Evolutionary conservation across 1,140 invertebrate genomes (phyloP), one percentile per base, ranked within the genome.

Genomic region (Scaptomyza pallida): DNA sequence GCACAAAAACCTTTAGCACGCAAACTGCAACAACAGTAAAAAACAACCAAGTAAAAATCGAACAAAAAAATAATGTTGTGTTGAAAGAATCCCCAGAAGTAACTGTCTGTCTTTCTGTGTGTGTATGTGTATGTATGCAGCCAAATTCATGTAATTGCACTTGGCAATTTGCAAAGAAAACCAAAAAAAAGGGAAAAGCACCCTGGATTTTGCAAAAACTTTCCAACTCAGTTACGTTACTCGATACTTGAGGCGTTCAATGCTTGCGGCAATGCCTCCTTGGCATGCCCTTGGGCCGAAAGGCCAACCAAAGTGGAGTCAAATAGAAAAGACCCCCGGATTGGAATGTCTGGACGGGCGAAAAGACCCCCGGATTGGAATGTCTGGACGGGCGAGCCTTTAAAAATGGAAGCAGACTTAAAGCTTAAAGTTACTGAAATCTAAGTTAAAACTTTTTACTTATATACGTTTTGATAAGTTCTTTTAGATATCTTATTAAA

Each of bases 61-160:
- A 4, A 26, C 5, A 26, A 50, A 30, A 55, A 52, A 2, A 43
- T 43, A 37, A 50, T 35, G 16, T 64, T 64, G 60, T 57, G 60
- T 71, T 45, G 51, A 71, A 63, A 64, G 59, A 26, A 23, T 47
- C 50, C 37, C 10, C 48, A 40, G 54, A 65, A 63, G 54, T 70
- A 86, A 71, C 69, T 86, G 69, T n/a, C n/a, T n/a, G n/a, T n/a
- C n/a, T n/a, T n/a, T n/a, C n/a, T n/a, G n/a, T n/a, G n/a, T n/a
- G n/a, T n/a, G n/a, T n/a, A n/a, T n/a, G n/a, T n/a, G n/a, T n/a
- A n/a, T 57, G 26, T 30, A 8, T 30, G 65, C 62, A 61, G 69
- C 69, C 35, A 72, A 81, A 81, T 71, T 81, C 82, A 19, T 61
- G 64, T 88, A 86, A 86, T 86, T 86, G 77, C 82, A 72, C 50